These are phyloP conservation scores for Podilymbus podiceps DNA, from an alignment of 2,113 vertebrate species.

Conservation along the genomic window DNA sequence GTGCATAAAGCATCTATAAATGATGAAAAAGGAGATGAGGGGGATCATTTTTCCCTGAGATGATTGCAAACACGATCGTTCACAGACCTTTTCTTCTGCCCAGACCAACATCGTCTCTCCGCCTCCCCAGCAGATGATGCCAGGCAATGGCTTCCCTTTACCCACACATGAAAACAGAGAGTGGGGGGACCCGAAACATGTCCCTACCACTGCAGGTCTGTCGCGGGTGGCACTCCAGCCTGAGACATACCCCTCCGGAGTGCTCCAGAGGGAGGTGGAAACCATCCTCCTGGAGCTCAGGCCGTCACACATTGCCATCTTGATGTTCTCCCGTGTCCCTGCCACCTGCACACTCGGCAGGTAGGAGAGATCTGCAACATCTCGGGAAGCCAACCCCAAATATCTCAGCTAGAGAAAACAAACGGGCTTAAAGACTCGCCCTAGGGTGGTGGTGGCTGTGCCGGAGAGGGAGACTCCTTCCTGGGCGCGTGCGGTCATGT, in stretches of 20 bases:
- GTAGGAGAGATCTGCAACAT: not conserved
- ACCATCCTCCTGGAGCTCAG: not conserved
- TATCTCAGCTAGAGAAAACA: not conserved
- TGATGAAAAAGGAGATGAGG: conserved; percentile 44
- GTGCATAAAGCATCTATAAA: conserved; percentile 31
- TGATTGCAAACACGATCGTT: not conserved
- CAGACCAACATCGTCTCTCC: not conserved
- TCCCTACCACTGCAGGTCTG: not conserved
- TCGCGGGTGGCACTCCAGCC: not conserved
- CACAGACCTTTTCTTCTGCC: not conserved
- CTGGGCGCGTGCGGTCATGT: fast-evolving
- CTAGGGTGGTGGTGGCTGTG: not conserved
- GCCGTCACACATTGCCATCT: not conserved
- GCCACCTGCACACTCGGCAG: not conserved
- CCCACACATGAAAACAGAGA: not conserved
- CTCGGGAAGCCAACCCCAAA: fast-evolving
- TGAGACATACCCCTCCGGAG: not conserved
- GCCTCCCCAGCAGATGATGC: not conserved
- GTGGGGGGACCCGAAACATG: not conserved
- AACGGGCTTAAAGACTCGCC: not conserved
- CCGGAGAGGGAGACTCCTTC: not conserved
- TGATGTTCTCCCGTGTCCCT: not conserved
- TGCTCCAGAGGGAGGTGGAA: not conserved
- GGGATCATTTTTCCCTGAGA: conserved; percentile 17
- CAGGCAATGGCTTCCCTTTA: not conserved